Evolutionary conservation across 2,113 vertebrate species (phyloP), one percentile per base, ranked within the genome.

Genomic region (Nibea coibor): DNA sequence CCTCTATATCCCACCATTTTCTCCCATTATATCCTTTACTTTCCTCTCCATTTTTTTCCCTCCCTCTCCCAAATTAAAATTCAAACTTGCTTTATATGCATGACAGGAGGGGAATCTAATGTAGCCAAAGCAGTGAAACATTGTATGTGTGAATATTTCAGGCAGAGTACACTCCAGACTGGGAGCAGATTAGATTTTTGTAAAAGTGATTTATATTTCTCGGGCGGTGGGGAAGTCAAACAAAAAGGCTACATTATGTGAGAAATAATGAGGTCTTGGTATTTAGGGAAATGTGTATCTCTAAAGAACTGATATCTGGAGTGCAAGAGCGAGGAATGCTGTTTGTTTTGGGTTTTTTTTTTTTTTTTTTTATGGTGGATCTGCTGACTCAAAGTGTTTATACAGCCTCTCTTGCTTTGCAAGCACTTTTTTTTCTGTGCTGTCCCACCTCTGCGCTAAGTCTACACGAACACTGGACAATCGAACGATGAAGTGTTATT

Each of bases 321-420:
- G 15, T 61, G 53, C 7, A 57, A 26, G 35, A 68, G 24, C 10
- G 26, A 58, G 54, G 54, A 53, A 28, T 54, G 28, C 35, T 11
- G 58, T 73, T 61, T 24, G 2, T 84, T 82, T 71, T 78, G 5
- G 31, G 31, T 0, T 5, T 31, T 31, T 28, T 26, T 26, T 26
- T 31, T 31, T 4, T 0, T 31, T 31, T 31, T 35, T 35, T 63
- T 63, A 5, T 10, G 12, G 24, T 22, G 26, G 22, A 4, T 75
- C 65, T 88, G 81, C 81, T 82, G 84, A 82, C 24, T 81, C 80
- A 69, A 78, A 78, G 62, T 47, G 69, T 82, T 89, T 79, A 43
- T 58, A 26, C 63, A 69, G 53, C 42, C 26, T 76, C 26, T 63
- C 62, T 47, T 68, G 84, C 74, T 67, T 78, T 66, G 61, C 67